phyloP scores from a whole-genome alignment of 2,888 invertebrate species.

The Junonia oenone region DNA sequence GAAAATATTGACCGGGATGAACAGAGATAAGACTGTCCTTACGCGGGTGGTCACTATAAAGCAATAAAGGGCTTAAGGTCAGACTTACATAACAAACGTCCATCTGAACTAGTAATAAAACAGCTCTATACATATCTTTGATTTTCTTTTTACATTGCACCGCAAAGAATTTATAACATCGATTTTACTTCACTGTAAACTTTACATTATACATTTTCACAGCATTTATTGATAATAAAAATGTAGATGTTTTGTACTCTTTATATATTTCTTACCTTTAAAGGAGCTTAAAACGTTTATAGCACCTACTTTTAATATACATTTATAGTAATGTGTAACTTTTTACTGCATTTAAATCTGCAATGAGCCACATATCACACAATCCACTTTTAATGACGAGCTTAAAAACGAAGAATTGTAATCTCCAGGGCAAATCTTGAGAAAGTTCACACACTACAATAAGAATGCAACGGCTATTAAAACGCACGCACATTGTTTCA shows the following conservation, averaged over 20 bases:
- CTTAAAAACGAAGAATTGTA: slow-evolving; percentile 38
- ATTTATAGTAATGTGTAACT: no score
- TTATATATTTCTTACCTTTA: no score
- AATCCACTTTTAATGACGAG: slow-evolving; percentile 14
- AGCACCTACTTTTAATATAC: no score
- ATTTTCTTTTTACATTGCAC: slow-evolving; percentile 21
- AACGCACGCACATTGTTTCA: slow-evolving; percentile 67
- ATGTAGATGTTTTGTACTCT: neutral
- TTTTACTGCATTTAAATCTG: slow-evolving; percentile 6
- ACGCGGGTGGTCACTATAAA: slow-evolving; percentile 42
- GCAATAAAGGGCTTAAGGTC: slow-evolving; percentile 38
- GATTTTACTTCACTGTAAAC: slow-evolving; percentile 13
- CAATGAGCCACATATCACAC: neutral
- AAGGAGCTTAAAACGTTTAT: no score
- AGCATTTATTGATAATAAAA: neutral
- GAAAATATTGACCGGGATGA: slow-evolving; percentile 65
- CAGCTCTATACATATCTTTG: slow-evolving; percentile 29
- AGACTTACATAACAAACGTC: slow-evolving; percentile 34
- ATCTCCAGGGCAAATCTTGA: slow-evolving; percentile 41
- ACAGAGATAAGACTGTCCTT: slow-evolving; percentile 45
- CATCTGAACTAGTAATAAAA: slow-evolving; percentile 31
- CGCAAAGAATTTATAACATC: slow-evolving; percentile 17
- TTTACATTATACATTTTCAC: neutral
- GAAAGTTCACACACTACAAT: slow-evolving; percentile 64
- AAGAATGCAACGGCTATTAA: slow-evolving; percentile 43